phyloP scores from a whole-genome alignment of 64 coral and sea anemone species.

The Montipora efflorescens region DNA sequence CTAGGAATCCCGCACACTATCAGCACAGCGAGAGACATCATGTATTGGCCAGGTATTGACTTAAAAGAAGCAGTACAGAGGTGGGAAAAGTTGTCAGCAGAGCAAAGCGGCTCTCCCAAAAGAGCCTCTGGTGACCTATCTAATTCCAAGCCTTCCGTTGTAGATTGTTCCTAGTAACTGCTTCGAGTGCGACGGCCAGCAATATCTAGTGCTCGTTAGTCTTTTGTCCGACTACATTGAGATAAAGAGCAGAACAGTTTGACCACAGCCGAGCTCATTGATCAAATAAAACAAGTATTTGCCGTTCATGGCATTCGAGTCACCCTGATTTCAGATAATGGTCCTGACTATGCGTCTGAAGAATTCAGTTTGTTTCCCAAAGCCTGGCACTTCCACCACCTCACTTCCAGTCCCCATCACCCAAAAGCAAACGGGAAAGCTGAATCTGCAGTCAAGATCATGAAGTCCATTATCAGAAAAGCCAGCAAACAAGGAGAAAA shows the following conservation, averaged over 20 bases:
- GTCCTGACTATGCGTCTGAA: neutral
- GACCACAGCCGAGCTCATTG: neutral
- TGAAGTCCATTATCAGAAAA: no score
- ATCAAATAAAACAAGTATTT: neutral
- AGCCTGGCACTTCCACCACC: neutral
- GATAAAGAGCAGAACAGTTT: neutral
- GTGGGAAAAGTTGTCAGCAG: no score
- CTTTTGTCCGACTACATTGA: constrained; percentile 46
- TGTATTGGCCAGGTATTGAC: constrained; percentile 57
- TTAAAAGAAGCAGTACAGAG: no score
- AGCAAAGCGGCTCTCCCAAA: neutral
- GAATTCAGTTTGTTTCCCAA: neutral
- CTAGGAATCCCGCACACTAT: constrained; percentile 53
- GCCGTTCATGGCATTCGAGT: constrained; percentile 17
- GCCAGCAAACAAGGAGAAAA: no score
- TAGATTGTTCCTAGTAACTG: constrained; percentile 58
- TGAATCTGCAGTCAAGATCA: no score
- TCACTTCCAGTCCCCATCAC: neutral
- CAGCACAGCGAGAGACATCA: constrained; percentile 49
- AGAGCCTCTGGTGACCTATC: constrained; percentile 66
- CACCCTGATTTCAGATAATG: neutral
- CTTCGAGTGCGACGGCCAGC: constrained; percentile 9
- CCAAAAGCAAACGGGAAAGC: no score
- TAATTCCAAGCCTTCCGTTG: constrained; percentile 44
- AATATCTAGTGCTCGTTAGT: constrained; percentile 43